Evolutionary conservation across 2,797 vertebrate species (phyloP).

Genomic region (Schizopygopsis malacanthus): DNA sequence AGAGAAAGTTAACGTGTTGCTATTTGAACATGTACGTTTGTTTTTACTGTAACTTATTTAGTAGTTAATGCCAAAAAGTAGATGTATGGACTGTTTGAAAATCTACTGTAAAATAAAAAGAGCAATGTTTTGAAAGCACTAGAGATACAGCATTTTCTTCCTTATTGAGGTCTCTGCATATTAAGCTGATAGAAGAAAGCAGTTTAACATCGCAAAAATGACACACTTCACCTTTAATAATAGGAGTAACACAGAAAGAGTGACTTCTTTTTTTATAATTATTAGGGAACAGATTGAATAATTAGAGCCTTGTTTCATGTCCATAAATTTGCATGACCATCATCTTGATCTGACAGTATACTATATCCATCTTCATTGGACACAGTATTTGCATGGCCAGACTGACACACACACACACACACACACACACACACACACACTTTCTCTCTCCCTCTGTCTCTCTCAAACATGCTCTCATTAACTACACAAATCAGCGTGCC

Average conservation of each 20-base stretch:
- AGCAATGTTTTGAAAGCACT: neutral
- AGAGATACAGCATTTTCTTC: neutral
- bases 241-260: constrained; percentile 10
- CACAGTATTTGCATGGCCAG: constrained; percentile 38
- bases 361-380: constrained; percentile 52
- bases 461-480: constrained; percentile 79
- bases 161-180: neutral
- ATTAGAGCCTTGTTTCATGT: constrained; percentile 35
- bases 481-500: constrained; percentile 90
- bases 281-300: constrained; percentile 38
- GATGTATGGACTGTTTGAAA: neutral
- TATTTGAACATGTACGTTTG: neutral
- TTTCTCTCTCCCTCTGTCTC: constrained; percentile 1
- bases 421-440: neutral
- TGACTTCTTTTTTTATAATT: constrained; percentile 25
- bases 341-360: constrained; percentile 38
- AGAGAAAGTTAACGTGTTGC: neutral
- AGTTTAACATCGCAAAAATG: constrained; percentile 13
- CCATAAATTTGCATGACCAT: constrained; percentile 47
- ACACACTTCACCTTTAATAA: constrained; percentile 41
- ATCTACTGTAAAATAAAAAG: constrained; percentile 3
- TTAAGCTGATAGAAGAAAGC: constrained; percentile 5
- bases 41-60: neutral
- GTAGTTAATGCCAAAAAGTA: neutral
- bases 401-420: neutral